phyloP scores from a whole-genome alignment of 2,797 vertebrate species.

The Botia almorhae region DNA sequence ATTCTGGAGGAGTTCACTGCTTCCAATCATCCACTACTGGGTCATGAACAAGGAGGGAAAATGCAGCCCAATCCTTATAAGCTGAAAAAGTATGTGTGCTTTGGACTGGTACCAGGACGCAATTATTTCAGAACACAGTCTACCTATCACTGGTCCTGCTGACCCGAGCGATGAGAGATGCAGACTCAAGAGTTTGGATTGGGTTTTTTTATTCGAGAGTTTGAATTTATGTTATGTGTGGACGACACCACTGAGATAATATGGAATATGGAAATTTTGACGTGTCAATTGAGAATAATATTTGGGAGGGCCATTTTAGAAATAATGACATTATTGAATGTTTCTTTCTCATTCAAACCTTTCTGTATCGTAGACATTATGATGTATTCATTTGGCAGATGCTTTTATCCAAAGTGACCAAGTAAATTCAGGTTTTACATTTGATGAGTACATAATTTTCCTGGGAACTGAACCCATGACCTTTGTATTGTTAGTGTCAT shows the following conservation, averaged over 20 bases:
- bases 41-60: conserved; percentile 45
- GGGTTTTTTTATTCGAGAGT: no score
- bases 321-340: conserved; percentile 46
- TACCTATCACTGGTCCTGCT: conserved; percentile 26
- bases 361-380: neutral
- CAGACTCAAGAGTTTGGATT: conserved; percentile 14
- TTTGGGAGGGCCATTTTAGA: conserved; percentile 16
- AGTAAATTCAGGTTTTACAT: neutral
- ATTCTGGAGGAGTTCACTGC: conserved; percentile 56
- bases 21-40: conserved; percentile 53
- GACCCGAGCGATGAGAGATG: conserved; percentile 24
- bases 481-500: no score
- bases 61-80: conserved; percentile 55
- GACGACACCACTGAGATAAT: neutral
- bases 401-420: neutral
- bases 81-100: conserved; percentile 53
- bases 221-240: conserved; percentile 11
- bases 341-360: neutral
- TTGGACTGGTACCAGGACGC: conserved; percentile 49
- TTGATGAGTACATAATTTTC: neutral
- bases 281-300: conserved; percentile 4
- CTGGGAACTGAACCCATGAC: neutral
- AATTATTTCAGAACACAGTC: conserved; percentile 51
- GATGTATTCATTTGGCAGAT: neutral
- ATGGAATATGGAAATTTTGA: neutral